Percentiles rank a stretch among this genome's conserved stretches.
These are phyloP conservation scores for Misgurnus anguillicaudatus DNA, from an alignment of 2,113 vertebrate genomes.

Conservation along the genomic window DNA sequence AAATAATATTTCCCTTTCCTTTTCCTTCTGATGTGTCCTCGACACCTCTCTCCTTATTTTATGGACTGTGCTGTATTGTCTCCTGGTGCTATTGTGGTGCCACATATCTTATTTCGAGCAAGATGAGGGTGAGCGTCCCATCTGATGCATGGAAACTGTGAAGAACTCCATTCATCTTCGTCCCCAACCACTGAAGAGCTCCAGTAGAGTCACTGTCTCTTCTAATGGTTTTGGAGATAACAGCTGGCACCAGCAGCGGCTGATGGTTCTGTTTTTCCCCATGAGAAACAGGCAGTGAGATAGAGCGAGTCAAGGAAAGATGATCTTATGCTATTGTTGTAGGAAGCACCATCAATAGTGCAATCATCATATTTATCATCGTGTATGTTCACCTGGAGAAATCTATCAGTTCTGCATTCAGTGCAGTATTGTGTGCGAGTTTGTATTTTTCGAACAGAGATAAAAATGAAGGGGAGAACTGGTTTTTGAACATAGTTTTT, in stretches of 20 bases:
- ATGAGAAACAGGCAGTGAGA: not conserved
- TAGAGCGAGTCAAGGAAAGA: not conserved
- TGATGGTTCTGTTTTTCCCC: slow-evolving; percentile 56
- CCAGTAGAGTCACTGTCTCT: slow-evolving; percentile 51
- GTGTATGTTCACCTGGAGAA: not conserved
- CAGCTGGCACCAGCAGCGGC: slow-evolving; percentile 48
- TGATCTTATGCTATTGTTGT: slow-evolving; percentile 16
- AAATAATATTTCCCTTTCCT: not conserved
- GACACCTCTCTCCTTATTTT: not conserved
- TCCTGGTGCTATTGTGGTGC: slow-evolving; percentile 24
- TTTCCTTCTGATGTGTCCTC: not conserved
- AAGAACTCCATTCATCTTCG: slow-evolving; percentile 59
- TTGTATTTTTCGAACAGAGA: not conserved
- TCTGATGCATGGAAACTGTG: slow-evolving; percentile 54
- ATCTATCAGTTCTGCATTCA: not conserved
- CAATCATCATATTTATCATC: not conserved
- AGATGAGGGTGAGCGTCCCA: slow-evolving; percentile 52
- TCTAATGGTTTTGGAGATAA: slow-evolving; percentile 64
- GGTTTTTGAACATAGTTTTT: no score
- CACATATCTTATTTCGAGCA: slow-evolving; percentile 48
- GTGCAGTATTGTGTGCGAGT: not conserved
- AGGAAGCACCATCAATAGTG: not conserved
- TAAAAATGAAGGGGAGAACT: not conserved
- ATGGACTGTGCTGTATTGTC: not conserved
- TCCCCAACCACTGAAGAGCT: slow-evolving; percentile 54